Evolutionary conservation across 2,797 vertebrate species (phyloP).

Genomic region (Numenius phaeopus): DNA sequence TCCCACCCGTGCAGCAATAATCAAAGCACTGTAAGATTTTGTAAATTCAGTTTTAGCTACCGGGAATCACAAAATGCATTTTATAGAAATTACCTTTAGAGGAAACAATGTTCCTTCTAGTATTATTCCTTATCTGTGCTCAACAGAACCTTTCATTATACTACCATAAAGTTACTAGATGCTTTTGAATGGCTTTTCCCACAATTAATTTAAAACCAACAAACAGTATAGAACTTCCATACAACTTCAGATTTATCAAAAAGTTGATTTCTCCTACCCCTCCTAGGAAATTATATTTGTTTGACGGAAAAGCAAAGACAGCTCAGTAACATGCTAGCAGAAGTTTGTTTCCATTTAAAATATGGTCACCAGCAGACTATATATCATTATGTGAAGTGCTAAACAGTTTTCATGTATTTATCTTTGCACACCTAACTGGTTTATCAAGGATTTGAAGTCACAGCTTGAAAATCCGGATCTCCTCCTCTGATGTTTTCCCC

Average conservation of each 20-base stretch:
- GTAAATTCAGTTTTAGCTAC: background rate
- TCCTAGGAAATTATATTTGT: background rate
- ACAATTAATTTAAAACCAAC: background rate
- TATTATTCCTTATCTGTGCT: background rate
- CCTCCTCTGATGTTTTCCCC: background rate
- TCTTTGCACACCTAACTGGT: background rate
- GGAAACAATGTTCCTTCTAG: background rate
- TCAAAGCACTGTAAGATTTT: background rate
- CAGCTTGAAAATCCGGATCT: background rate
- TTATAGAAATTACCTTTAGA: background rate
- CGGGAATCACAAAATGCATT: background rate
- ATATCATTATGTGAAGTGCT: background rate
- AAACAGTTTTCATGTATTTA: background rate
- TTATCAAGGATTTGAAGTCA: background rate
- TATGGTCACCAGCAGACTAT: rapidly evolving
- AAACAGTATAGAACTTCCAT: background rate
- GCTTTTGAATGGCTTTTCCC: background rate
- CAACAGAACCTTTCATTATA: background rate
- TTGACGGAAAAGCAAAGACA: background rate
- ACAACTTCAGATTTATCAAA: background rate
- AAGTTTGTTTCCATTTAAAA: background rate
- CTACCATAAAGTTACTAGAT: background rate
- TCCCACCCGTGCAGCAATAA: background rate
- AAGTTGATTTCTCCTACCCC: background rate
- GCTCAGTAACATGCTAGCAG: background rate